phyloP scores from a whole-genome alignment of 2,113 vertebrate species.

The Gavia stellata region DNA sequence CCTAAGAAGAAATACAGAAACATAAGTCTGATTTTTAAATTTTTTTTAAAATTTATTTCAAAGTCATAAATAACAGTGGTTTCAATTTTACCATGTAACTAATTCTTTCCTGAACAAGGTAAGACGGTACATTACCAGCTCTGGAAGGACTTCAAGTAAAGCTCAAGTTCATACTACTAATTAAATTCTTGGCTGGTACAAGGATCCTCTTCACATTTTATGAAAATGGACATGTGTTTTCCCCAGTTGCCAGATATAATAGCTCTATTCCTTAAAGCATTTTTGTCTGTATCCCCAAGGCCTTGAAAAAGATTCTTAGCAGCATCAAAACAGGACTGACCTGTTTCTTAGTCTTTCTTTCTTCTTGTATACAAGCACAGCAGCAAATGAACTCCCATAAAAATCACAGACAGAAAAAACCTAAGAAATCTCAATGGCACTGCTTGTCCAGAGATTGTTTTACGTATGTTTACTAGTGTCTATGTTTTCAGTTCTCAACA shows the following conservation, averaged over 20 bases:
- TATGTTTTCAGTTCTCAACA: slow-evolving; percentile 26
- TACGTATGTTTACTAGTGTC: slow-evolving; percentile 23
- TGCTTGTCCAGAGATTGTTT: slow-evolving; percentile 32
- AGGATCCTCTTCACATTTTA: slow-evolving; percentile 46
- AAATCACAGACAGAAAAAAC: slow-evolving; percentile 16
- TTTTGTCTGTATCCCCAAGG: slow-evolving; percentile 58
- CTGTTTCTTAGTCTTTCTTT: slow-evolving; percentile 36
- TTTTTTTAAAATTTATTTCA: slow-evolving; percentile 59
- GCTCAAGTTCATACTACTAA: slow-evolving; percentile 11
- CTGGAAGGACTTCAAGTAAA: slow-evolving; percentile 63
- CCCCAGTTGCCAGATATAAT: slow-evolving; percentile 40
- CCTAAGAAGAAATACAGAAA: neutral
- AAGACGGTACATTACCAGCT: slow-evolving; percentile 48
- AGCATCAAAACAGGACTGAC: slow-evolving; percentile 65
- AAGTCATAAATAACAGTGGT: slow-evolving; percentile 71
- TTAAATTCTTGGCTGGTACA: slow-evolving; percentile 41
- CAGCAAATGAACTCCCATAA: slow-evolving; percentile 41
- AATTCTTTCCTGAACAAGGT: slow-evolving; percentile 34
- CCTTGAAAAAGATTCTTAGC: slow-evolving; percentile 63
- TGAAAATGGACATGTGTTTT: slow-evolving; percentile 31
- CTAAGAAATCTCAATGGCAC: neutral
- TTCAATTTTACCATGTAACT: slow-evolving; percentile 49
- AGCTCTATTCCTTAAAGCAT: slow-evolving; percentile 41
- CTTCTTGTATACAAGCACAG: slow-evolving; percentile 51
- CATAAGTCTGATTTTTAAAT: slow-evolving; percentile 21